A percentile compares a stretch with the other conserved stretches of the same genome.
phyloP scores from a whole-genome alignment of 2,888 invertebrate genomes.

The Deilephila elpenor region DNA sequence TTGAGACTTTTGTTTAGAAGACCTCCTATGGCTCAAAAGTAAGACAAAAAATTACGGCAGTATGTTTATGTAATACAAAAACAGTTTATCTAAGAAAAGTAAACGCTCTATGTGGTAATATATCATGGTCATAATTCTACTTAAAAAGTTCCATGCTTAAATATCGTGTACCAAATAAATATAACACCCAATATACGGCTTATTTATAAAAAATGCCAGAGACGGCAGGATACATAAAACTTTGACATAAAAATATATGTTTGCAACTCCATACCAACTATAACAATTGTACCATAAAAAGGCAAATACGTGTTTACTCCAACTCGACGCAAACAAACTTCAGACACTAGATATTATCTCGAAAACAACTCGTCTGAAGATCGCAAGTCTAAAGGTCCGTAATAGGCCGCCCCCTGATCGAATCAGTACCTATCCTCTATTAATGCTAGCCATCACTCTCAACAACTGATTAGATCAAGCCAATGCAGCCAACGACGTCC shows the following conservation, averaged over 20 bases:
- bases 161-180: too few species aligned
- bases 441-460: conserved; percentile 72
- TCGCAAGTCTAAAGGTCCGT: conserved; percentile 31
- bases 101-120: too few species aligned
- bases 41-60: too few species aligned
- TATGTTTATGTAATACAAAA: too few species aligned
- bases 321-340: conserved; percentile 13
- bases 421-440: conserved; percentile 66
- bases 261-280: neutral
- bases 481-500: conserved; percentile 48
- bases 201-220: too few species aligned
- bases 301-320: conserved; percentile 18
- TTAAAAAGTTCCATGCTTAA: too few species aligned
- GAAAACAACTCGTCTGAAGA: conserved; percentile 38
- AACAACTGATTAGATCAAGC: conserved; percentile 67
- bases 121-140: too few species aligned
- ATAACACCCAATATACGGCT: too few species aligned
- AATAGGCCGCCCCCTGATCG: conserved; percentile 61
- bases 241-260: neutral
- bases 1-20: too few species aligned
- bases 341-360: conserved; percentile 24
- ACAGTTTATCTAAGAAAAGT: too few species aligned
- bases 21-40: too few species aligned
- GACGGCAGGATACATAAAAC: neutral
- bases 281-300: neutral